Evolutionary conservation across 2,888 invertebrate genomes (phyloP).

Genomic region (Pachymerium ferrugineum): DNA sequence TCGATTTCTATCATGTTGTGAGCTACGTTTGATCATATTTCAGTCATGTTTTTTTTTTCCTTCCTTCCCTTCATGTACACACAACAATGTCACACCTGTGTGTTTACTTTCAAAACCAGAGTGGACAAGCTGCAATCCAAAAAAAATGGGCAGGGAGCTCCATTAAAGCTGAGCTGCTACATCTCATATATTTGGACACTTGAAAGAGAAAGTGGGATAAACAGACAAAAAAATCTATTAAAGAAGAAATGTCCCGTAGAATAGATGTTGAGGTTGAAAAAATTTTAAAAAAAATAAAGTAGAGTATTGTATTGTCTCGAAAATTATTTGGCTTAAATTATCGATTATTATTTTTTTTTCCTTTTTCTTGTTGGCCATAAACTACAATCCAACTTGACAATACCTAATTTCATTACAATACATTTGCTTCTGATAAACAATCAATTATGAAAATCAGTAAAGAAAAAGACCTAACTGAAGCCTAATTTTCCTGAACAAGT

Average conservation of each 20-base stretch:
- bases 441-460: slow-evolving; percentile 7
- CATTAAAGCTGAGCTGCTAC: slow-evolving; percentile 16
- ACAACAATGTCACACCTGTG: not conserved
- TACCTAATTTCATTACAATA: not conserved
- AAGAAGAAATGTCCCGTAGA: no score
- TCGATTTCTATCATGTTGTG: not conserved
- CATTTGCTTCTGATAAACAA: not conserved
- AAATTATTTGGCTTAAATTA: not conserved
- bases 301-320: no score
- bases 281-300: not conserved
- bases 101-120: not conserved
- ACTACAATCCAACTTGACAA: not conserved
- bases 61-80: not conserved
- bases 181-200: slow-evolving; percentile 6
- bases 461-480: not conserved
- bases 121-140: slow-evolving; percentile 7
- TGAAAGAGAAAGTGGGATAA: no score
- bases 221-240: no score
- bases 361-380: not conserved
- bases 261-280: no score
- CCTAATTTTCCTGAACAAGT: no score
- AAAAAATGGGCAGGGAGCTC: not conserved
- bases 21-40: not conserved
- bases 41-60: not conserved
- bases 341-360: no score